A percentile compares a stretch with the other conserved stretches of the same genome.
These are phyloP conservation scores for Bombus superbus DNA, from an alignment of 1,140 invertebrate species.

Conservation along the genomic window DNA sequence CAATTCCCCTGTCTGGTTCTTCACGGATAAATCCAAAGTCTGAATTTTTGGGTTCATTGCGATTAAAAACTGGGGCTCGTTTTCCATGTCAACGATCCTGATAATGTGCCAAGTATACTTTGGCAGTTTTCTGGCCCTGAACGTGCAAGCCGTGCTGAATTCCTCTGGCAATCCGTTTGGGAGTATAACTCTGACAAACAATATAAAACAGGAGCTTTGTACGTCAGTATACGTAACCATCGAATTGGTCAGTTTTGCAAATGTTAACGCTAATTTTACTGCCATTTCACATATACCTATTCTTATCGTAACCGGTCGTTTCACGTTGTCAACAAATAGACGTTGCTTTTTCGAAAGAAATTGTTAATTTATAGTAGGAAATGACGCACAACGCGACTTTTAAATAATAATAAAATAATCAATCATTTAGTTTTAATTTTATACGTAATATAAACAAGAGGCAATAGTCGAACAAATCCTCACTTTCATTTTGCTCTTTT, in stretches of 20 bases:
- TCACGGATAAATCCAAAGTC: conserved; percentile 86
- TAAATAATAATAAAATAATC: too few relatives aligned
- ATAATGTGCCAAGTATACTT: conserved; percentile 88
- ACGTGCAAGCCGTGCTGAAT: conserved; percentile 88
- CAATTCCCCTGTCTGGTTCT: conserved; percentile 84
- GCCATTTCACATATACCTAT: too few relatives aligned
- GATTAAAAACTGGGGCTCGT: conserved; percentile 87
- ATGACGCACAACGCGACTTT: too few relatives aligned
- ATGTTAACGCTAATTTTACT: too few relatives aligned
- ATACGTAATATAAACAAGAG: too few relatives aligned
- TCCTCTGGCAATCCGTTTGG: conserved; percentile 87
- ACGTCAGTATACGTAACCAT: background rate
- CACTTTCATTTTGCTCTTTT: too few relatives aligned
- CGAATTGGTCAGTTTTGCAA: background rate
- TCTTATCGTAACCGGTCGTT: too few relatives aligned
- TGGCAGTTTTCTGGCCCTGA: conserved; percentile 84
- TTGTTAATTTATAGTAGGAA: too few relatives aligned
- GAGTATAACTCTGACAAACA: conserved; percentile 84
- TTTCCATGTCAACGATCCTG: conserved; percentile 85
- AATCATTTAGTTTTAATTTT: too few relatives aligned
- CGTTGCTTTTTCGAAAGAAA: too few relatives aligned
- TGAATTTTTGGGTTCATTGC: conserved; percentile 86
- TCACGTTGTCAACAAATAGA: too few relatives aligned
- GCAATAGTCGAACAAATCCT: too few relatives aligned
- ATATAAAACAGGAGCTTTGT: background rate